Evolutionary conservation across 2,888 invertebrate species (phyloP), one percentile per base, ranked within the genome.

Genomic region (Mesorhabditis belari): DNA sequence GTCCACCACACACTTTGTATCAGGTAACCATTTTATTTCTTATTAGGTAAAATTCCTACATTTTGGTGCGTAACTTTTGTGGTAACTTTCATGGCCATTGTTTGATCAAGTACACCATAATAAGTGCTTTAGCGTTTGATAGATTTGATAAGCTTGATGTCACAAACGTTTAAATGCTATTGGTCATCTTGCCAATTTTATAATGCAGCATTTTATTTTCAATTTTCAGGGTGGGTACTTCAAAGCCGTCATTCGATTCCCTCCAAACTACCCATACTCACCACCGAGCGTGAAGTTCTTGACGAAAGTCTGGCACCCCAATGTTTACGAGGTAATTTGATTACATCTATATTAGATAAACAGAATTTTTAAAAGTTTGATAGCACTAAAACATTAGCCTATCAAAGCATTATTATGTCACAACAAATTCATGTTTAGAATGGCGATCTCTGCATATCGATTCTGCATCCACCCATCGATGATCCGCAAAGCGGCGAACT

Each of bases 241-340:
- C 86, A 98, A 94, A 89, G 96, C 98, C 82, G 89, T 90, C 84
- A 92, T 98, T 90, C 93, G 93, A 85, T 98, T 99, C 83, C 98
- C 98, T 62, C 86, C 88, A 77, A 96, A 98, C 83, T 98, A 98
- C 84, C 98, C 98, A 60, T 99, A 98, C 85, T 93, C 94, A 76
- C 98, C 98, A 70, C 98, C 98, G 70, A 88, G 91, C 77, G 90
- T 99, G 85, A 88, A 93, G 81, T 98, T 98, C 86, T 87, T 94
- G 83, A 92, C 94, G 74, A 96, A 96, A 88, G 94, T 98, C 77
- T 98, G 96, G 95, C 98, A 99, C 86, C 98, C 98, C 73, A 98
- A 98, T 87, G 96, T 99, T 24, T 99, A 99, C 85, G 96, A 77
- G 67, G 77, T 76, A 35, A 52, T 35, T 35, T 35, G 12, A 35